Evolutionary conservation across 1,140 invertebrate genomes (phyloP).

Genomic region (Drosophila carrolli): DNA sequence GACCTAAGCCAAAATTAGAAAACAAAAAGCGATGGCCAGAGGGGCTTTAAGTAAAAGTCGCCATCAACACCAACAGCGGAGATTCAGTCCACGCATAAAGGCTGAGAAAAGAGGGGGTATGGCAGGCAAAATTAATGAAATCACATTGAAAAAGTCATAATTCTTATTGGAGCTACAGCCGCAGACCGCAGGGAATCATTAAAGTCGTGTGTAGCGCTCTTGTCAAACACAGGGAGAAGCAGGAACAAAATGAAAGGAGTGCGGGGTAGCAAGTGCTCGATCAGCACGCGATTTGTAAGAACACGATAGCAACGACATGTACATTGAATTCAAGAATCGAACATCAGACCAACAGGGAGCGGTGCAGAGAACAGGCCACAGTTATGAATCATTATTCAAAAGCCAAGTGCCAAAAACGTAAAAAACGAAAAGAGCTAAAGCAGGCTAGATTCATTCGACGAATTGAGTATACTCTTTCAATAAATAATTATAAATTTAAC

Average conservation of each 20-base stretch:
- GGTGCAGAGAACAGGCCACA: constrained; percentile 19
- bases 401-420: constrained; percentile 46
- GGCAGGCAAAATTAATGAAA: constrained; percentile 71
- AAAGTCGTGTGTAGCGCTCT: constrained; percentile 76
- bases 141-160: constrained; percentile 80
- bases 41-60: constrained; percentile 71
- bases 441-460: not conserved
- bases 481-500: no score
- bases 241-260: constrained; percentile 16
- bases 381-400: constrained; percentile 77
- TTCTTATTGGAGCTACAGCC: constrained; percentile 58
- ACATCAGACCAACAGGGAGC: constrained; percentile 47
- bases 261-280: constrained; percentile 42
- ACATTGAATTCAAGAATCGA: constrained; percentile 71
- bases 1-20: constrained; percentile 42
- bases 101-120: not conserved
- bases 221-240: constrained; percentile 63
- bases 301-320: constrained; percentile 81
- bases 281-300: constrained; percentile 81
- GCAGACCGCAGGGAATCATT: constrained; percentile 77
- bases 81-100: constrained; percentile 12
- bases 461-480: constrained; percentile 5
- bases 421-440: constrained; percentile 19
- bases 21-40: constrained; percentile 37
- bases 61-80: constrained; percentile 77